Evolutionary conservation across 92 coral and sea anemone species (phyloP), one percentile per base, ranked within the genome.

Genomic region (Palythoa grandiflora): DNA sequence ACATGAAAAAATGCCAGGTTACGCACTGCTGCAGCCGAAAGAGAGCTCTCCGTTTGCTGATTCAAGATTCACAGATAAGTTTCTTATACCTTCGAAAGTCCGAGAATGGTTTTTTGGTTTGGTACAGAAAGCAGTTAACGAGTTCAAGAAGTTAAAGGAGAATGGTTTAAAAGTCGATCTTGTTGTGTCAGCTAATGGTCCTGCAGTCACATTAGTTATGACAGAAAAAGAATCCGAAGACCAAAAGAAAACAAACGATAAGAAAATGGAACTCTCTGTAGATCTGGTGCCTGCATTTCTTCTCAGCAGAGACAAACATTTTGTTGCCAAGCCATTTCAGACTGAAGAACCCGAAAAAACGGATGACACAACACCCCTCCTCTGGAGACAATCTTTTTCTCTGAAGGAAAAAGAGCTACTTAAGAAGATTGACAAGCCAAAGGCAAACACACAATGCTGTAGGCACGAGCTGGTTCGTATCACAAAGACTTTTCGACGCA

Each of bases 131-230:
- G 28, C 86, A 81, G 61, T 81, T 15, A 81, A 81, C 10, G 75
- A 81, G 36, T 81, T 81, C 20, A 4, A 10, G 5, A 81, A 68
- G 4, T 63, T 39, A 65, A 68, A 81, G 44, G 48, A 20, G 68
- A 59, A 81, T 1, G 50, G 51, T 16, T 77, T 85, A 15, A 61
- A 91, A 61, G 89, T 89, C 1, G 21, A 91, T 38, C 85, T 94
- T 75, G 80, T 73, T 17, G 89, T 93, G 1, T 73, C 86, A 4
- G 85, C 53, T 0, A 95, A 94, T 76, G 98, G 98, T n/a, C 98
- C 98, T 8, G 98, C 98, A 37, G 89, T 93, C 14, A 95, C 92
- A 50, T 35, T 94, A 12, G 94, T 91, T 10, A 89, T 94, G 54
- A 91, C 85, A 35, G 93, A 90, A 48, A 89, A 50, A 81, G 35